A percentile compares a stretch with the other conserved stretches of the same genome.
Evolutionary conservation across 2,113 vertebrate species (phyloP).

Genomic region (Australoheros scitulus): DNA sequence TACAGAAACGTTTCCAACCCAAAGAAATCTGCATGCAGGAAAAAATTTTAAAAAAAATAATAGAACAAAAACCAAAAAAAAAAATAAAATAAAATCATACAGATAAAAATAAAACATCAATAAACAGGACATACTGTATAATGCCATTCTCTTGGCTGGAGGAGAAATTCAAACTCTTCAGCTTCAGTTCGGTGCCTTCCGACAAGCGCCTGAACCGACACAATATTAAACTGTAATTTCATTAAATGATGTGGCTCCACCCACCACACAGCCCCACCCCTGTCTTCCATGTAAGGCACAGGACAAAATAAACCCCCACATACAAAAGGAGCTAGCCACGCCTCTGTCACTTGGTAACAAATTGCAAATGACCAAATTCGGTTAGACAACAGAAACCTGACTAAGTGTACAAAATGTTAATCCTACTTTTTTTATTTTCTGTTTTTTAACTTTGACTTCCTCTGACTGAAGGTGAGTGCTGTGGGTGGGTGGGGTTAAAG

Average conservation of each 20-base stretch:
- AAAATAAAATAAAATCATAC: conserved; percentile 53
- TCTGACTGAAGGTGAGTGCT: conserved; percentile 69
- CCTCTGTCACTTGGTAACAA: conserved; percentile 84
- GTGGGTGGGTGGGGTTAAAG: conserved; percentile 39
- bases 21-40: conserved; percentile 82
- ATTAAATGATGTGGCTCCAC: conserved; percentile 72
- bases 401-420: conserved; percentile 92
- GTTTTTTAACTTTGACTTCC: conserved; percentile 83
- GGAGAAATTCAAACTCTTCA: conserved; percentile 80
- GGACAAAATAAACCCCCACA: conserved; percentile 93
- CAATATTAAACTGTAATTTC: conserved; percentile 76
- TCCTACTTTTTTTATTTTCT: conserved; percentile 76
- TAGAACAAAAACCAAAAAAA: conserved; percentile 20
- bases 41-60: background rate
- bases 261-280: conserved; percentile 81
- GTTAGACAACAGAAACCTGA: conserved; percentile 87
- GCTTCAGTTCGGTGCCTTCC: conserved; percentile 56
- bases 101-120: conserved; percentile 72
- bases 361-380: conserved; percentile 82
- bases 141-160: conserved; percentile 79
- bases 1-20: conserved; percentile 76
- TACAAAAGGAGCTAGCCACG: conserved; percentile 84
- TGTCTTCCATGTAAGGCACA: conserved; percentile 97
- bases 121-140: conserved; percentile 72
- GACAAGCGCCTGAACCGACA: conserved; percentile 41